Evolutionary conservation across 2,797 vertebrate genomes (phyloP).

Genomic region (Centroberyx gerrardi): DNA sequence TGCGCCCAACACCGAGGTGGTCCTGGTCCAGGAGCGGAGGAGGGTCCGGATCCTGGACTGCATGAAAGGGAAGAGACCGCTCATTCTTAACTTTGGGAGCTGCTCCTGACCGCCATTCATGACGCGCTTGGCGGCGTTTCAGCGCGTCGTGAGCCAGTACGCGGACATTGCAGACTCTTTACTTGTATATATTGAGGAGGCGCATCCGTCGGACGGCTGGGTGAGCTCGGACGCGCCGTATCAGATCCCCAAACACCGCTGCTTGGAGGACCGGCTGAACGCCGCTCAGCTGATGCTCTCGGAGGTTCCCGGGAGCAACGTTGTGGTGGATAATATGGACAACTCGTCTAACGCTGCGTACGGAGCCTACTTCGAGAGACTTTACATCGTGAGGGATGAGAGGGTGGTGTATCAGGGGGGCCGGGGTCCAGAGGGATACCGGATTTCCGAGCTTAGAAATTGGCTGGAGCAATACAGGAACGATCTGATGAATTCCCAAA

Average conservation of each 20-base stretch:
- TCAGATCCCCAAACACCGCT: constrained; percentile 95
- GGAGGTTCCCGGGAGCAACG: constrained; percentile 89
- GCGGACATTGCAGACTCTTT: constrained; percentile 95
- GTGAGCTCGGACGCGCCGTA: constrained; percentile 96
- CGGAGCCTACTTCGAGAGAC: constrained; percentile 97
- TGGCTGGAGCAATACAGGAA: constrained; percentile 93
- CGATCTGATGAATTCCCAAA: constrained; percentile 81
- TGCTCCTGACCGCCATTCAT: constrained; percentile 99
- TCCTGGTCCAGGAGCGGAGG: constrained; percentile 89
- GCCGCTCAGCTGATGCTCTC: constrained; percentile 92
- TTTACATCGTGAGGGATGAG: constrained; percentile 93
- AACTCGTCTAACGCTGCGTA: constrained; percentile 97
- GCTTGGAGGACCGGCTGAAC: constrained; percentile 93
- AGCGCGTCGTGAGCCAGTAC: constrained; percentile 93
- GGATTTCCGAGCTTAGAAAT: constrained; percentile 92
- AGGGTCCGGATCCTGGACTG: constrained; percentile 92
- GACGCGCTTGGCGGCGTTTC: constrained; percentile 96
- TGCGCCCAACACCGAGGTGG: constrained; percentile 96
- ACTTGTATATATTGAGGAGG: constrained; percentile 98
- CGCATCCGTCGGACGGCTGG: constrained; percentile 98
- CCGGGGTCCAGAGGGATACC: constrained; percentile 96
- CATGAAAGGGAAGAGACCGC: constrained; percentile 90
- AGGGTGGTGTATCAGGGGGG: constrained; percentile 95
- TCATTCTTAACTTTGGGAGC: constrained; percentile 98
- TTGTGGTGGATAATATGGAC: constrained; percentile 97